Conservation (phyloP, 2,888 invertebrate genomes). For the Cheilosia soror region DNA sequence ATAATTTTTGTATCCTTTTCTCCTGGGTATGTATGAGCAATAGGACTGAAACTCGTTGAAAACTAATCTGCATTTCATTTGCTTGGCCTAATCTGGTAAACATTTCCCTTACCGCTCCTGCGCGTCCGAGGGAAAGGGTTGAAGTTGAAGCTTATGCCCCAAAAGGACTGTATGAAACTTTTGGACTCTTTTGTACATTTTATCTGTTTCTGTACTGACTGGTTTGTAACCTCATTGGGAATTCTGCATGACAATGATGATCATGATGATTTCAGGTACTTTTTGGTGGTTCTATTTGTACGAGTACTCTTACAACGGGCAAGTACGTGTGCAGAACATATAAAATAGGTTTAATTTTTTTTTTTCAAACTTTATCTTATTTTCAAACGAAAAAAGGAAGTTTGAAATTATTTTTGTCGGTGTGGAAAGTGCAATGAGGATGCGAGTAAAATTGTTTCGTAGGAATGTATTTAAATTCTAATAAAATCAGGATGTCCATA, state of each 20-base stretch:
- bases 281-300: slow-evolving; percentile 44
- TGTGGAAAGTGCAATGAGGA: slow-evolving; percentile 51
- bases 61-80: slow-evolving; percentile 76
- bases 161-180: slow-evolving; percentile 46
- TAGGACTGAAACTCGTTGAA: slow-evolving; percentile 37
- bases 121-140: neutral
- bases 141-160: slow-evolving; percentile 15
- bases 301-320: neutral
- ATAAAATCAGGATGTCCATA: slow-evolving; percentile 12
- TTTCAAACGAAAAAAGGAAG: neutral
- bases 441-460: slow-evolving; percentile 49
- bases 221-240: slow-evolving; percentile 49
- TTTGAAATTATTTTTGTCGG: slow-evolving; percentile 61
- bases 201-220: slow-evolving; percentile 43
- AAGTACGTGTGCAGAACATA: slow-evolving; percentile 39
- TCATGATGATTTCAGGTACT: slow-evolving; percentile 59
- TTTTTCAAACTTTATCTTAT: neutral
- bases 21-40: slow-evolving; percentile 1
- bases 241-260: slow-evolving; percentile 67
- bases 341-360: slow-evolving; percentile 27
- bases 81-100: slow-evolving; percentile 74
- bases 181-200: slow-evolving; percentile 59
- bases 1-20: slow-evolving; percentile 41
- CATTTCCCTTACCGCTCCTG: slow-evolving; percentile 15
- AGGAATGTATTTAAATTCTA: slow-evolving; percentile 15